Evolutionary conservation across 2,113 vertebrate species (phyloP).

Genomic region (Emberiza fucata): DNA sequence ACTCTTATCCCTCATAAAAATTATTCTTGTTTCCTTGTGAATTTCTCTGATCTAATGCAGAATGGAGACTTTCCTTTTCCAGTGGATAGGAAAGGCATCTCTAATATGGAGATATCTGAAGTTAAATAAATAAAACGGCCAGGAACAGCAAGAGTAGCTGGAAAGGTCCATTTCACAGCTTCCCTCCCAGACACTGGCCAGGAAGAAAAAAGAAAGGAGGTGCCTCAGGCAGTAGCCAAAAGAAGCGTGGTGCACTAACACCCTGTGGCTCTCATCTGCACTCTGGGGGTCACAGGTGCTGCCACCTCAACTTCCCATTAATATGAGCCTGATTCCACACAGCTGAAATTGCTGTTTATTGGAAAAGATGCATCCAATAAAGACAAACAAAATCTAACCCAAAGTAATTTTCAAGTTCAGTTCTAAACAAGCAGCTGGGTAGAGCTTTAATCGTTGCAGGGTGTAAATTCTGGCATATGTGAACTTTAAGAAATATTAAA

Average conservation of each 20-base stretch:
- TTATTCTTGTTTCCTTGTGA: background rate
- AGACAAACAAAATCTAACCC: background rate
- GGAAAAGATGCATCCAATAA: background rate
- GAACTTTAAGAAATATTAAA: background rate
- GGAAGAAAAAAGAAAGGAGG: background rate
- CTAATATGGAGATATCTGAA: background rate
- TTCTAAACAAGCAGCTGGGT: background rate
- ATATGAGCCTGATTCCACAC: background rate
- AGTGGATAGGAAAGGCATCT: background rate
- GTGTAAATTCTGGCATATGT: background rate
- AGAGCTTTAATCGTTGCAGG: background rate
- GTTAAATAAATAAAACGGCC: background rate
- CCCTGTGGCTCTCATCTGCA: background rate
- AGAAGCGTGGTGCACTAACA: background rate
- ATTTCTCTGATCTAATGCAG: background rate
- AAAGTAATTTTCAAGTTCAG: background rate
- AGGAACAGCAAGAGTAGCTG: background rate
- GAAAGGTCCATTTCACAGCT: background rate
- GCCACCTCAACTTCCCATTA: background rate
- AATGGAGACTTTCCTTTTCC: background rate
- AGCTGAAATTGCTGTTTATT: background rate
- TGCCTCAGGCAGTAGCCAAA: accelerated
- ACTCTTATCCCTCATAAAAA: background rate
- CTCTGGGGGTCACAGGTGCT: background rate
- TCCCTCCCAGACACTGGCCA: background rate